Conservation (phyloP, 2,797 vertebrate species). For the Coregonus ussuriensis region DNA sequence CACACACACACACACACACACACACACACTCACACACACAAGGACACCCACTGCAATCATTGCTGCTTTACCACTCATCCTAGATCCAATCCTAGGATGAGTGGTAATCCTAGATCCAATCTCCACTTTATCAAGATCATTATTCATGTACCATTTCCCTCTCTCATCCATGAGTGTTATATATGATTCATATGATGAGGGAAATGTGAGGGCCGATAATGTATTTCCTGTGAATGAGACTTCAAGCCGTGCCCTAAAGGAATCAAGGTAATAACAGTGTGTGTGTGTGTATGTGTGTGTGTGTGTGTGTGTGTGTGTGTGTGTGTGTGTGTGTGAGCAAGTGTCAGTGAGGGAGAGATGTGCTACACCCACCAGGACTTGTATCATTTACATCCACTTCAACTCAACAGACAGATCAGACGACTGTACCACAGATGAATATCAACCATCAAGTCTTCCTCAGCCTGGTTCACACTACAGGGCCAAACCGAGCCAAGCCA, state of each 20-base stretch:
- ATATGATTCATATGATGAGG: too few species aligned
- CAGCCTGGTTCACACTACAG: neutral
- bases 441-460: too few species aligned
- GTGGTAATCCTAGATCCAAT: conserved; percentile 15
- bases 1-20: too few species aligned
- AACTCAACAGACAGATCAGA: too few species aligned
- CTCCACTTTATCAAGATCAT: conserved; percentile 8
- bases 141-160: conserved; percentile 28
- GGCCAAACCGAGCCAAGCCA: too few species aligned
- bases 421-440: too few species aligned
- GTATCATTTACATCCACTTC: too few species aligned
- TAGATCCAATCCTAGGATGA: neutral
- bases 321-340: neutral
- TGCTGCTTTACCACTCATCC: conserved; percentile 24
- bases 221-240: too few species aligned
- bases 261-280: neutral
- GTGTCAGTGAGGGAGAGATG: neutral
- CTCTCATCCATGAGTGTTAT: conserved; percentile 34
- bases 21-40: neutral
- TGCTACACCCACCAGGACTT: neutral
- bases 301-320: conserved; percentile 7
- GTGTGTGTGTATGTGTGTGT: conserved; percentile 6
- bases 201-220: too few species aligned
- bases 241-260: too few species aligned
- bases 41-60: neutral